Evolutionary conservation across 2,888 invertebrate species (phyloP).

Genomic region (Nemapogon koenigi): DNA sequence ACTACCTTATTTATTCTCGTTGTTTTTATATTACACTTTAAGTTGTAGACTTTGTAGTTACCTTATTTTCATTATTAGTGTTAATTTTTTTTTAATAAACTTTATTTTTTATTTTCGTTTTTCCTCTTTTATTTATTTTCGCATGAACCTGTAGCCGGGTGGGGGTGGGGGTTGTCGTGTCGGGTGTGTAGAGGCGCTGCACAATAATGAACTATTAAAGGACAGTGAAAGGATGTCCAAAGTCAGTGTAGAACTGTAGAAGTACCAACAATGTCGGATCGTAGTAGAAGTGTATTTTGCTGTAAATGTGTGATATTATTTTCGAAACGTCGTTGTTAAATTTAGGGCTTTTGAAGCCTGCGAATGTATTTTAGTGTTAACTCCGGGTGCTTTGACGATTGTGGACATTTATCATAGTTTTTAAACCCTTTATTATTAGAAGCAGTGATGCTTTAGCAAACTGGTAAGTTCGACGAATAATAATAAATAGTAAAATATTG

Average conservation of each 20-base stretch:
- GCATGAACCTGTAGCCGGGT: no score
- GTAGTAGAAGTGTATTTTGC: conserved; percentile 25
- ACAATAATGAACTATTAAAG: no score
- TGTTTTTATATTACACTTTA: no score
- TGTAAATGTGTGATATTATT: conserved; percentile 62
- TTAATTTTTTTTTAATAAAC: no score
- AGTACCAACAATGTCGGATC: neutral
- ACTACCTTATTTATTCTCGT: no score
- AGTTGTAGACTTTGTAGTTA: no score
- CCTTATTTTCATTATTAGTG: no score
- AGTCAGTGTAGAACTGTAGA: no score
- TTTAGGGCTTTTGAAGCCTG: conserved; percentile 55
- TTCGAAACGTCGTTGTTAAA: conserved; percentile 49
- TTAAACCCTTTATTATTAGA: conserved; percentile 40
- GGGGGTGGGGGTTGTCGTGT: conserved; percentile 52
- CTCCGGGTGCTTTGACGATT: conserved; percentile 64
- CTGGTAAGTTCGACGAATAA: neutral
- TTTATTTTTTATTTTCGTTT: no score
- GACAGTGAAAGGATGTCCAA: no score
- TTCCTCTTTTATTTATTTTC: no score
- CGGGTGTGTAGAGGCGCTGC: conserved; percentile 58
- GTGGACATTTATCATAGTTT: conserved; percentile 55
- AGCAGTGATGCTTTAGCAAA: no score
- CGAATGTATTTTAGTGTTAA: conserved; percentile 56
- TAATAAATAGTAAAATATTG: neutral